phyloP scores from a whole-genome alignment of 30 jellyfish, hydroid and myxozoan species.

The Sanderia malayensis region DNA sequence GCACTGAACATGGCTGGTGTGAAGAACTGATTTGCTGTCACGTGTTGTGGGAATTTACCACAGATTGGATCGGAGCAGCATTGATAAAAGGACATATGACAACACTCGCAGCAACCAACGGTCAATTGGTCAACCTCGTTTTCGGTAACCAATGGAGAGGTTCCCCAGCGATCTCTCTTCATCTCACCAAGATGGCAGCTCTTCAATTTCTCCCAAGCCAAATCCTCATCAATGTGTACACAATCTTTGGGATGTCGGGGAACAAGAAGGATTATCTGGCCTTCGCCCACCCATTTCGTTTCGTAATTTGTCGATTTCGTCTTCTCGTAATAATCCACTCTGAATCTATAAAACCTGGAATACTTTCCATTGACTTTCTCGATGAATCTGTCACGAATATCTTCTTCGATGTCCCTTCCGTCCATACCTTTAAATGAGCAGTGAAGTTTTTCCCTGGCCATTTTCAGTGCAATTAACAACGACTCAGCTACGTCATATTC shows the following conservation, averaged over 20 bases:
- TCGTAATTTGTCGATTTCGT: background rate
- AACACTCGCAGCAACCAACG: slow-evolving; percentile 53
- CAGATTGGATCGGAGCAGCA: slow-evolving; percentile 55
- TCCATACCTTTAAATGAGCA: slow-evolving; percentile 71
- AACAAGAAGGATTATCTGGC: slow-evolving; percentile 3
- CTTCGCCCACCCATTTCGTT: slow-evolving; percentile 11
- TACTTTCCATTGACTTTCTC: slow-evolving; percentile 33
- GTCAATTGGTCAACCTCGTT: slow-evolving; percentile 43
- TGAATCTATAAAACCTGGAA: slow-evolving; percentile 46
- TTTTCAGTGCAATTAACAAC: slow-evolving; percentile 43
- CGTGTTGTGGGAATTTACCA: slow-evolving; percentile 71
- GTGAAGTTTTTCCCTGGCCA: slow-evolving; percentile 68
- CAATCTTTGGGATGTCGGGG: slow-evolving; percentile 18
- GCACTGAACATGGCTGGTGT: slow-evolving; percentile 73
- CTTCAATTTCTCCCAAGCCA: background rate
- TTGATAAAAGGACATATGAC: slow-evolving; percentile 49
- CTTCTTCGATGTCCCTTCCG: slow-evolving; percentile 69
- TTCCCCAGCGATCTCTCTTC: slow-evolving; percentile 22
- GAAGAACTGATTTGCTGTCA: slow-evolving; percentile 74
- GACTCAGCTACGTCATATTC: slow-evolving; percentile 23
- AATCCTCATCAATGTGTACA: background rate
- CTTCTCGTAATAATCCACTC: slow-evolving; percentile 57
- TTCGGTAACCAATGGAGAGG: slow-evolving; percentile 5
- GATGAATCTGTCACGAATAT: slow-evolving; percentile 58
- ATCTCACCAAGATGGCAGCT: background rate